Conservation (phyloP, 1,140 invertebrate genomes). For the Drosophila persimilis region DNA sequence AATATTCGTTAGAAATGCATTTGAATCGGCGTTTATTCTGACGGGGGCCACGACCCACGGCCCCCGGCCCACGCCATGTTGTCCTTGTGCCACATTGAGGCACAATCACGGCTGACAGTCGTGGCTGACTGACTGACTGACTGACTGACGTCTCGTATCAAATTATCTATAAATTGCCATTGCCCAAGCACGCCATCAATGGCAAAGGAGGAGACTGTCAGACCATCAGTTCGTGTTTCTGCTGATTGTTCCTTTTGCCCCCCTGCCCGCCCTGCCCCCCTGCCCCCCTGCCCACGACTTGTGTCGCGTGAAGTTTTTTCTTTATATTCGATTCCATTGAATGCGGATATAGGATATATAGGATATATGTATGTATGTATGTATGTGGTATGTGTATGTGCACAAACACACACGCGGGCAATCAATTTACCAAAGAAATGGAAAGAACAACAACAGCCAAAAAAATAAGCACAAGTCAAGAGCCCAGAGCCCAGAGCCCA, state of each 20-base stretch:
- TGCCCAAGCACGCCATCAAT: slow-evolving; percentile 64
- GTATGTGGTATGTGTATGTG: no score
- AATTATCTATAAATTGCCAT: slow-evolving; percentile 78
- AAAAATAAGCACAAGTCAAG: slow-evolving; percentile 9
- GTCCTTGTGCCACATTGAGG: slow-evolving; percentile 72
- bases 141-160: slow-evolving; percentile 66
- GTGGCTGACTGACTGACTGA: slow-evolving; percentile 16
- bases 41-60: no score
- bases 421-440: slow-evolving; percentile 50
- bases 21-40: slow-evolving; percentile 23
- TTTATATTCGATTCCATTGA: slow-evolving; percentile 4
- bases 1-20: slow-evolving; percentile 71
- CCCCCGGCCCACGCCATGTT: slow-evolving; percentile 14
- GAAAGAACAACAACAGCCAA: neutral
- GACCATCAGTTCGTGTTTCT: slow-evolving; percentile 40
- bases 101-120: no score
- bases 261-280: neutral
- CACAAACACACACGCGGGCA: slow-evolving; percentile 33
- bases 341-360: no score
- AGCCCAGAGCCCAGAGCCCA: slow-evolving; percentile 8
- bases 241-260: slow-evolving; percentile 48
- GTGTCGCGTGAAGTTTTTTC: slow-evolving; percentile 63
- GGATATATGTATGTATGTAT: no score
- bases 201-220: neutral
- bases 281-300: neutral